A percentile compares a stretch with the other conserved stretches of the same genome.
These are phyloP conservation scores for Pterocles orientalis DNA, from an alignment of 2,113 vertebrate genomes.

Conservation along the genomic window DNA sequence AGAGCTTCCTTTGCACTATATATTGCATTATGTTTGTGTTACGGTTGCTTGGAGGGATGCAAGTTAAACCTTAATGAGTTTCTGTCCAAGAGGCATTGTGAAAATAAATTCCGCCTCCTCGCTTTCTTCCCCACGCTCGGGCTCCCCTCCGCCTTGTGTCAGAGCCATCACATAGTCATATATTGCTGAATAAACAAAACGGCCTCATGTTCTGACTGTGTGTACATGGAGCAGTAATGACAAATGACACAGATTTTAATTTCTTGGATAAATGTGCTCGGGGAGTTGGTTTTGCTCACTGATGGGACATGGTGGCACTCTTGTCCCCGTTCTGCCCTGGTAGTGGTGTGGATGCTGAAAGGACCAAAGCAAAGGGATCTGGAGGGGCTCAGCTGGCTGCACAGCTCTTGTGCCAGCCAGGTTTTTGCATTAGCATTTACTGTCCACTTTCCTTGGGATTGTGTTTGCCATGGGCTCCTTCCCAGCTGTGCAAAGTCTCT, in stretches of 20 bases:
- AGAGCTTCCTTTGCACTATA: neutral
- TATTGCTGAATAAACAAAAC: constrained; percentile 41
- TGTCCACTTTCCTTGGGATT: neutral
- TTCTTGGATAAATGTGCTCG: neutral
- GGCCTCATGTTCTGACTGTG: neutral
- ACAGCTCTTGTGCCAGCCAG: neutral
- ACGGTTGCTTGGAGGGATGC: neutral
- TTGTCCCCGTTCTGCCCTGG: neutral
- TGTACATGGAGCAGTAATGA: neutral
- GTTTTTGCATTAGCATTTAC: neutral
- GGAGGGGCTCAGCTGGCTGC: neutral
- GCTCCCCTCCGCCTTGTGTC: fast-evolving
- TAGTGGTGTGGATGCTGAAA: neutral
- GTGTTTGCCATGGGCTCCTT: constrained; percentile 9
- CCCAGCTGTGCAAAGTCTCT: neutral
- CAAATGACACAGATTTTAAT: neutral
- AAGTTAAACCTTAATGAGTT: constrained; percentile 50
- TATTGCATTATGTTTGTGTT: neutral
- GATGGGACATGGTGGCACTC: neutral
- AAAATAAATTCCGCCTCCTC: neutral
- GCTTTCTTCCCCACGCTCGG: neutral
- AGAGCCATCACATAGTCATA: neutral
- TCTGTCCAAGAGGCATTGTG: neutral
- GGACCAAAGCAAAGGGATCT: neutral
- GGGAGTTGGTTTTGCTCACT: neutral